Base-by-base conservation (phyloP, 2,797 vertebrate genomes). In the Rhinophrynus dorsalis region DNA sequence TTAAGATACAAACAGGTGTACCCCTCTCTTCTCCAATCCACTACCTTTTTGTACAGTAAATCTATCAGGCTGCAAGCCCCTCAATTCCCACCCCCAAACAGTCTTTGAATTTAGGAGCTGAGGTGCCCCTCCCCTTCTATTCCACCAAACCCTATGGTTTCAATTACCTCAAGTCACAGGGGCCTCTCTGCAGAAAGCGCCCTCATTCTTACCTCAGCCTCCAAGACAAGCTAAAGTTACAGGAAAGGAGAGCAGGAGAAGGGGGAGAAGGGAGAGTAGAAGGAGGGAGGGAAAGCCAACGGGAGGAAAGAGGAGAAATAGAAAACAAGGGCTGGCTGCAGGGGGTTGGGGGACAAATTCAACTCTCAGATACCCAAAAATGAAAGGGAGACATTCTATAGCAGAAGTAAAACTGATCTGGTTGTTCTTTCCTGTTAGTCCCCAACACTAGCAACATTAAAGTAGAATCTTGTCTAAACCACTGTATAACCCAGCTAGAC, bases 81-180 rank as follows among this genome's bases (percentile, higher is more conserved):
- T 23, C 21, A 13, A 40, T 50, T 56, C 18, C 18, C 10, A 21
- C 17, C 32, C 47, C 33, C 33, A 68, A 59, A 51, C 33, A 32
- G 40, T 38, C 59, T 71, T 64, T 71, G 59, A 71, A 63, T 71
- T 62, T 38, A 47, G 68, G 44, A 72, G 61, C 35, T 65, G 47
- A 52, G 44, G 23, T 32, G 21, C 59, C 52, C 47, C 54, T 38
- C 23, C 68, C 51, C 11, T 44, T 10, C 59, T 35, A 21, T 44
- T 37, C 32, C 68, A 50, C 50, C 67, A 52, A 56, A 30, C 44
- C 68, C 60, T 63, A 71, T 71, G 68, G 68, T 71, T 71, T 64
- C 68, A 71, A 71, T 71, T 71, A 71, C 68, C 59, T 57, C 44
- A 63, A 71, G 60, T 71, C 68, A 71, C 52, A 57, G 59, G 60